Evolutionary conservation across 2,888 invertebrate species (phyloP).

Genomic region (Lathronympha strigana): DNA sequence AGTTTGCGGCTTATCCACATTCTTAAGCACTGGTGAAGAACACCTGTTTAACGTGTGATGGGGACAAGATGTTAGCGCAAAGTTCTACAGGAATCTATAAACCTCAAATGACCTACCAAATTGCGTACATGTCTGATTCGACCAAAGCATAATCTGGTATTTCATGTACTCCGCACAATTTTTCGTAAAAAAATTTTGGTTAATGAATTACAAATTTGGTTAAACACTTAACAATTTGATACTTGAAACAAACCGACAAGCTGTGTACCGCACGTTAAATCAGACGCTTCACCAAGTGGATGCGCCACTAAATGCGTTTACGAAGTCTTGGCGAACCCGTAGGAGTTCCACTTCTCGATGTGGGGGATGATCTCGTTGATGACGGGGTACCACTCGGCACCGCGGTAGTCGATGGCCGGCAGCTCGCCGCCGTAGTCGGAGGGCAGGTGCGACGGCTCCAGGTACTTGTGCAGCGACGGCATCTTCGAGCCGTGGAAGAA

Average conservation of each 20-base stretch:
- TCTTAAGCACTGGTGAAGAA: background rate
- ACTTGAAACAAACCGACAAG: too few relatives aligned
- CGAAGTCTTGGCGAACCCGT: conserved; percentile 85
- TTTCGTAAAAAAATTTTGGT: too few relatives aligned
- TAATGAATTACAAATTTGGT: too few relatives aligned
- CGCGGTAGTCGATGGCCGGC: conserved; percentile 90
- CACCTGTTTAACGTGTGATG: background rate
- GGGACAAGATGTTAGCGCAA: background rate
- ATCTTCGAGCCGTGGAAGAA: conserved; percentile 93
- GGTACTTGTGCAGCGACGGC: conserved; percentile 89
- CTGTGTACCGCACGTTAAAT: too few relatives aligned
- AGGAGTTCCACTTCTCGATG: conserved; percentile 87
- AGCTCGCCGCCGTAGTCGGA: conserved; percentile 90
- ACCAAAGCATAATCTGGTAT: too few relatives aligned
- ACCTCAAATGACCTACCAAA: too few relatives aligned
- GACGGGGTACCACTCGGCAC: conserved; percentile 90
- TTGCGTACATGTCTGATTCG: too few relatives aligned
- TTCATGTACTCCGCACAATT: too few relatives aligned
- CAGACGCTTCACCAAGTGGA: conserved; percentile 3
- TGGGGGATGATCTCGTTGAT: conserved; percentile 86
- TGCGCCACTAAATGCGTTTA: conserved; percentile 49
- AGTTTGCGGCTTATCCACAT: conserved; percentile 18
- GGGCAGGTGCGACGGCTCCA: conserved; percentile 88
- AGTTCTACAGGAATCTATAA: background rate
- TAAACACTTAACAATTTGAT: too few relatives aligned